Percentiles rank a stretch among this genome's conserved stretches.
These are phyloP conservation scores for Mythimna vitellina DNA, from an alignment of 2,888 invertebrate genomes.

Conservation along the genomic window DNA sequence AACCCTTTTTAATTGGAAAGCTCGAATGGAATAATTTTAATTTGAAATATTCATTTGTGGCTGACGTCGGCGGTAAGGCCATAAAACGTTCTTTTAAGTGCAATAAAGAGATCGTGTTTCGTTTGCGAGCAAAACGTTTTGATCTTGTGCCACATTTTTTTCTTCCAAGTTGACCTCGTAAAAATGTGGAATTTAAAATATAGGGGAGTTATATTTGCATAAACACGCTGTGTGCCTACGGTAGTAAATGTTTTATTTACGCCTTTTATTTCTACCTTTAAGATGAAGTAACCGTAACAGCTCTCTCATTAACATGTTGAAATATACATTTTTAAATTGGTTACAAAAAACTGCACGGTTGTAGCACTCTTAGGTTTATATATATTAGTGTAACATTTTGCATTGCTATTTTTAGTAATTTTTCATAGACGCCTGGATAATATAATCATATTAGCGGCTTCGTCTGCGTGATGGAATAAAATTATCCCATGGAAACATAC, in stretches of 20 bases:
- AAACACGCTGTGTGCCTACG: conserved; percentile 40
- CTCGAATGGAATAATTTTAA: conserved; percentile 64
- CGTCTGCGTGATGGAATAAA: no score
- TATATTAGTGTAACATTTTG: background rate
- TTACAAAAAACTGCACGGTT: background rate
- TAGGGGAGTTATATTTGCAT: conserved; percentile 47
- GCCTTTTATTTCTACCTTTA: conserved; percentile 39
- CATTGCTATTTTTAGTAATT: no score
- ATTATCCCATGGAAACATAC: no score
- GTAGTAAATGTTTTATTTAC: conserved; percentile 50
- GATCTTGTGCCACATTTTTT: conserved; percentile 51
- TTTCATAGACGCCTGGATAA: no score
- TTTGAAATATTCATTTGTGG: conserved; percentile 61
- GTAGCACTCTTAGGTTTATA: background rate
- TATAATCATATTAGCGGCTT: no score
- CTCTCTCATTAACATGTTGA: conserved; percentile 36
- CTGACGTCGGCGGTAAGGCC: conserved; percentile 28
- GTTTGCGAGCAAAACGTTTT: conserved; percentile 48
- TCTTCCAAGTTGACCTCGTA: conserved; percentile 55
- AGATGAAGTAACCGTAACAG: conserved; percentile 11
- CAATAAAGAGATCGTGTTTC: conserved; percentile 58
- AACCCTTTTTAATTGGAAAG: conserved; percentile 67
- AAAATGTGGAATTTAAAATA: conserved; percentile 56
- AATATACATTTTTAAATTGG: conserved; percentile 2
- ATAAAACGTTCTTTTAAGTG: conserved; percentile 56